Conservation (phyloP, 30 jellyfish, hydroid and myxozoan species). For the Catostylus mosaicus region DNA sequence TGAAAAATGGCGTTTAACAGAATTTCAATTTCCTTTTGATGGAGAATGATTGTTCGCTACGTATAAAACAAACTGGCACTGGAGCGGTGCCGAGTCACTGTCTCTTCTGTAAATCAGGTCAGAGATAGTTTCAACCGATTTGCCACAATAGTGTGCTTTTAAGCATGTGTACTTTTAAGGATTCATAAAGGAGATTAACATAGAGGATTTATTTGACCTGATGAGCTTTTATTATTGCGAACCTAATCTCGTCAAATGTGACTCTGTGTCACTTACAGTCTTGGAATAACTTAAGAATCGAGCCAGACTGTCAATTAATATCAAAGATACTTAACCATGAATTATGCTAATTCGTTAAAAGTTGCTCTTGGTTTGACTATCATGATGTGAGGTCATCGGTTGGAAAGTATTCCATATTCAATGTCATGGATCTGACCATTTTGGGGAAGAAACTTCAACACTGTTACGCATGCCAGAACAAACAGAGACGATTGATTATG, state of each 20-base stretch:
- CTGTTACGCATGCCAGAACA: neutral
- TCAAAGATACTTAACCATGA: neutral
- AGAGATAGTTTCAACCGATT: too few relatives aligned
- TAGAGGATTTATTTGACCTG: neutral
- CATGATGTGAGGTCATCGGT: neutral
- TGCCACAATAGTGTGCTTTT: too few relatives aligned
- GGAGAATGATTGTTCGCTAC: too few relatives aligned
- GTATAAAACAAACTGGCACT: too few relatives aligned
- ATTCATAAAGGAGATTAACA: too few relatives aligned
- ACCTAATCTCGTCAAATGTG: neutral
- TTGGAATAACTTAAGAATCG: neutral
- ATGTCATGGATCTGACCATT: neutral
- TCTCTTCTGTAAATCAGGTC: too few relatives aligned
- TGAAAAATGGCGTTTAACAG: too few relatives aligned
- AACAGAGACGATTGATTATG: slow-evolving; percentile 45
- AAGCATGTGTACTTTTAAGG: too few relatives aligned
- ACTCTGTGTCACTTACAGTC: neutral
- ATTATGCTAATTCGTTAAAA: neutral
- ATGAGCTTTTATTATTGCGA: neutral
- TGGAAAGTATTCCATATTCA: neutral
- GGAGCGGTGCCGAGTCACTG: too few relatives aligned
- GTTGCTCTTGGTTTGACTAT: neutral
- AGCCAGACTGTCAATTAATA: neutral
- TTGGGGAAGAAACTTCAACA: neutral
- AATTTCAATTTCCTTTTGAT: too few relatives aligned